A percentile compares a stretch with the other conserved stretches of the same genome.
Conservation (phyloP, 2,113 vertebrate genomes). For the Arothron firmamentum region DNA sequence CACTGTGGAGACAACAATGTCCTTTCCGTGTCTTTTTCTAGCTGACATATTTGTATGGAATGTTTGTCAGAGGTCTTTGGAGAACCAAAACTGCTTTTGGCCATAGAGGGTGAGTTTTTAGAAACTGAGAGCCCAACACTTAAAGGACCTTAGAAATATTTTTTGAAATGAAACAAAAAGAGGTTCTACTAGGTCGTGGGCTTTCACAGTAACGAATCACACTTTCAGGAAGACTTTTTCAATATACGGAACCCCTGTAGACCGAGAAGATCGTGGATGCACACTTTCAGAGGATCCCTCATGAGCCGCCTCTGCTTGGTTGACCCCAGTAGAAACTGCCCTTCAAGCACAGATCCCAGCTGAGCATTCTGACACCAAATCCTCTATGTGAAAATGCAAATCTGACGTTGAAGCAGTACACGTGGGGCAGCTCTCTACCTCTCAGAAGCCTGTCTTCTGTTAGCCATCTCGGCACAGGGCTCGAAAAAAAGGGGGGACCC, state of each 20-base stretch:
- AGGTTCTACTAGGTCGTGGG: conserved; percentile 52
- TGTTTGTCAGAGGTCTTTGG: conserved; percentile 53
- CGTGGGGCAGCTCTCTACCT: conserved; percentile 67
- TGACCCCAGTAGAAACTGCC: conserved; percentile 54
- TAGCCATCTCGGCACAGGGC: conserved; percentile 53
- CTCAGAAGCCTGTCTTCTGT: conserved; percentile 58
- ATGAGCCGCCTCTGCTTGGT: conserved; percentile 48
- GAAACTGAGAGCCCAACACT: conserved; percentile 47
- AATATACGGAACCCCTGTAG: conserved; percentile 32
- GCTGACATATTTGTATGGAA: conserved; percentile 64
- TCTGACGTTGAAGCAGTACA: conserved; percentile 58
- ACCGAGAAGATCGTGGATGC: conserved; percentile 51
- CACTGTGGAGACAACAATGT: conserved; percentile 47
- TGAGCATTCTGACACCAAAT: conserved; percentile 53
- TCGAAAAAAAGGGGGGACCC: conserved; percentile 40
- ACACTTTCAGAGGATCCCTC: conserved; percentile 48
- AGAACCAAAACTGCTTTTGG: conserved; percentile 45
- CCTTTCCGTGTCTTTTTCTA: conserved; percentile 60
- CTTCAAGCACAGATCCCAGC: conserved; percentile 59
- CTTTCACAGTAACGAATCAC: conserved; percentile 41
- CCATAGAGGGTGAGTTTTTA: conserved; percentile 41
- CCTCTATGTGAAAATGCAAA: conserved; percentile 64
- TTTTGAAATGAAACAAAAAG: conserved; percentile 57
- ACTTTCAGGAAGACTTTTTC: conserved; percentile 48
- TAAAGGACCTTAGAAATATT: conserved; percentile 53